Conservation (phyloP, 1,140 invertebrate species). For the Agrilus planipennis region DNA sequence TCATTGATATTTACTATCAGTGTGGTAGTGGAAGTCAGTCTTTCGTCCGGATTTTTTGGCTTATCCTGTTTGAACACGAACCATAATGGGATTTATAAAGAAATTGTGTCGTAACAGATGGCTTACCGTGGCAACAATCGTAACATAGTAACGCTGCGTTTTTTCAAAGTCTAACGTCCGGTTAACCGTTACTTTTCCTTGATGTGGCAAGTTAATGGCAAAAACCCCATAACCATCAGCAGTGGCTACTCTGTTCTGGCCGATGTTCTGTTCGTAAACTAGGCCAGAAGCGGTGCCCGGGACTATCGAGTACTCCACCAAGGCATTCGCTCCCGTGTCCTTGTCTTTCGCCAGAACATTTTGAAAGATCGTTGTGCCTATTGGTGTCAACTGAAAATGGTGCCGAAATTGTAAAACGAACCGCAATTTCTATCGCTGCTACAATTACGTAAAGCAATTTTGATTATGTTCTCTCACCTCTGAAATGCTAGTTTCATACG, state of each 20-base stretch:
- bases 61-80: constrained; percentile 54
- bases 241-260: constrained; percentile 43
- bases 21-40: constrained; percentile 70
- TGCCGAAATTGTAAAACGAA: too few relatives aligned
- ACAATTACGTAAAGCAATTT: not conserved
- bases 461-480: constrained; percentile 48
- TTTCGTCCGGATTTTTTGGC: constrained; percentile 57
- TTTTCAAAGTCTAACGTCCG: constrained; percentile 80
- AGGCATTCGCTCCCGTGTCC: constrained; percentile 75
- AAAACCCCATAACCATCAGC: constrained; percentile 74
- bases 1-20: constrained; percentile 76
- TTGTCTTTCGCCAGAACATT: constrained; percentile 71
- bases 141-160: constrained; percentile 78
- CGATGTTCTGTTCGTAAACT: constrained; percentile 45
- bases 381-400: constrained; percentile 65
- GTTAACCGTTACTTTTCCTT: constrained; percentile 81
- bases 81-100: constrained; percentile 7
- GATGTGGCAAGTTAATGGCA: constrained; percentile 76
- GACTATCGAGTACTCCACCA: constrained; percentile 69
- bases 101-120: constrained; percentile 1
- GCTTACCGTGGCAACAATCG: constrained; percentile 80
- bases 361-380: constrained; percentile 77
- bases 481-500: constrained; percentile 73
- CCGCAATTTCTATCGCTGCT: too few relatives aligned
- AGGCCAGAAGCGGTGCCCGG: constrained; percentile 40